Conservation (phyloP, 1,140 invertebrate genomes). For the Drosophila melanica region DNA sequence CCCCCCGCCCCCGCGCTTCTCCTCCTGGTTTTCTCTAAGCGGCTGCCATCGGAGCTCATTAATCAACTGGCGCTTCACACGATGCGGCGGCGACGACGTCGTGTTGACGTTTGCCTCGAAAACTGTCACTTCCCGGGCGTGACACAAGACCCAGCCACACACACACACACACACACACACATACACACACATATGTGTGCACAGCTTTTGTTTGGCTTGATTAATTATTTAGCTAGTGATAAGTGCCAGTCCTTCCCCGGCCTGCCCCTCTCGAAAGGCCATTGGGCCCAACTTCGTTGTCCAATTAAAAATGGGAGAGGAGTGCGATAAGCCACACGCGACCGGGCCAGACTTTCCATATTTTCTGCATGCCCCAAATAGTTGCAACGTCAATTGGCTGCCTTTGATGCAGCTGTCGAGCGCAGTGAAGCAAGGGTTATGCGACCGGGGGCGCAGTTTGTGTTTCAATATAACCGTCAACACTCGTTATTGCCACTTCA, state of each 20-base stretch:
- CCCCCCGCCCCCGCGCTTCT: neutral
- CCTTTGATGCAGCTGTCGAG: conserved; percentile 27
- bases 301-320: conserved; percentile 44
- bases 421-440: neutral
- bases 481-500: conserved; percentile 73
- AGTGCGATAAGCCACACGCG: conserved; percentile 41
- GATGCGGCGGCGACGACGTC: conserved; percentile 16
- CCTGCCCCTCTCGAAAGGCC: no score
- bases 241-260: conserved; percentile 7
- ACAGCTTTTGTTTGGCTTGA: conserved; percentile 67
- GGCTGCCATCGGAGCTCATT: conserved; percentile 67
- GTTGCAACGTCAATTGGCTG: conserved; percentile 39
- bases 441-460: conserved; percentile 19
- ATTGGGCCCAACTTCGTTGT: neutral
- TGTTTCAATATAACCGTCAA: conserved; percentile 60
- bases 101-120: conserved; percentile 68
- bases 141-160: conserved; percentile 22
- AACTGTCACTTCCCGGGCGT: conserved; percentile 71
- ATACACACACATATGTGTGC: conserved; percentile 12
- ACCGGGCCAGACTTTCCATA: conserved; percentile 21
- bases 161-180: conserved; percentile 19
- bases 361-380: conserved; percentile 21
- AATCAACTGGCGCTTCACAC: conserved; percentile 65
- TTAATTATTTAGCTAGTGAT: conserved; percentile 77
- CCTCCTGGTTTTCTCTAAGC: conserved; percentile 6